phyloP scores from a whole-genome alignment of 1,140 invertebrate species.

The Ectropis grisescens region DNA sequence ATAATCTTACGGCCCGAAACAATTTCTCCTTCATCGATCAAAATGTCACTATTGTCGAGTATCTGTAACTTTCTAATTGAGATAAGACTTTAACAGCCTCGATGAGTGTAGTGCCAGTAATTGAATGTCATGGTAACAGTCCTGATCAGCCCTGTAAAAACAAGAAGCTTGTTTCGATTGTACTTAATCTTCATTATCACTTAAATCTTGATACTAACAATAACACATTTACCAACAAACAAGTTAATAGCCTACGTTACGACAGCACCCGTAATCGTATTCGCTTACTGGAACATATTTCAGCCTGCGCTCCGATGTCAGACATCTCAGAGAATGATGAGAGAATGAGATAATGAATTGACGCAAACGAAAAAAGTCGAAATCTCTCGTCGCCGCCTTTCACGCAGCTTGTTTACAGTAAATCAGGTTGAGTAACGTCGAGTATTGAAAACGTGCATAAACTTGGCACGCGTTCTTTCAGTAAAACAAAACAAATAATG shows the following conservation, averaged over 20 bases:
- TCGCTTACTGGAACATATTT: conserved; percentile 11
- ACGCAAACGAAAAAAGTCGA: conserved; percentile 7
- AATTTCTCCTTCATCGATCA: conserved; percentile 21
- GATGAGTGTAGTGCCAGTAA: too few relatives aligned
- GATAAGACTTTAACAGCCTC: too few relatives aligned
- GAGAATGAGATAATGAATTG: conserved; percentile 11
- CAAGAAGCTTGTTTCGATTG: too few relatives aligned
- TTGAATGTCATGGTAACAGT: too few relatives aligned
- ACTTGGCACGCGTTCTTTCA: conserved; percentile 48
- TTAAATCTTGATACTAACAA: too few relatives aligned
- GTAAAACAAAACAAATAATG: conserved; percentile 60
- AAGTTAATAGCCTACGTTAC: too few relatives aligned
- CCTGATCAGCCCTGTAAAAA: too few relatives aligned
- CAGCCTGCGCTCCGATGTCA: too few relatives aligned
- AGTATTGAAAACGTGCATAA: conserved; percentile 39
- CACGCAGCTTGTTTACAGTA: conserved; percentile 33
- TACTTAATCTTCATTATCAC: too few relatives aligned
- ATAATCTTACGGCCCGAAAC: too few relatives aligned
- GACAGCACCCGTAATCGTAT: conserved; percentile 13
- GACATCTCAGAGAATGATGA: background rate
- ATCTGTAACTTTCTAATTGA: conserved; percentile 29
- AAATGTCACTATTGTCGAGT: conserved; percentile 18
- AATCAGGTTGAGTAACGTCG: conserved; percentile 36
- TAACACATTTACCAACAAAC: too few relatives aligned
- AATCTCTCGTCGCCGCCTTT: conserved; percentile 23